Base-by-base conservation (phyloP, 2,113 vertebrate species). In the Seriola quinqueradiata region DNA sequence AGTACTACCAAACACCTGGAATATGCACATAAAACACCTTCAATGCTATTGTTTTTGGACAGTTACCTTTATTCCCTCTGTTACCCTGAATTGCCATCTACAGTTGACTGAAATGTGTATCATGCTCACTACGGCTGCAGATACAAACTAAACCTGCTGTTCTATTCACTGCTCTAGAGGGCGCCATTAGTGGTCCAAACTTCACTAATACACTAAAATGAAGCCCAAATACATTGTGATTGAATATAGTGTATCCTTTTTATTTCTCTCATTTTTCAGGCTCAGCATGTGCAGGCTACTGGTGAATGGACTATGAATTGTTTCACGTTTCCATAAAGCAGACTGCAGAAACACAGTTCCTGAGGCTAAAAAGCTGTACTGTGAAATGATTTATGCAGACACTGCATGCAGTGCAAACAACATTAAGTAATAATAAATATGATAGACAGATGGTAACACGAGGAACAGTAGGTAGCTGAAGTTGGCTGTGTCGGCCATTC, bases 341-440 rank as follows among this genome's bases (percentile, higher is more conserved):
- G 65, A 71, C 61, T 79, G 63, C 61, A 83, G 65, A 64, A 86
- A 32, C 44, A 69, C 61, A 73, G 59, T 46, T 81, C 83, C 36
- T 0, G 52, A 72, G 79, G 79, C 79, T 58, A 58, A 77, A 79
- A 77, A 48, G 19, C 32, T 57, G 9, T 46, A 17, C 60, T 69
- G 60, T 77, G 67, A 52, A 75, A 42, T 82, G 78, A 87, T 75
- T 83, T 65, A 69, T 86, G 72, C 60, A 50, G 73, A 76, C 6
- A 48, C 19, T 57, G 19, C 55, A 63, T 75, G 80, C 64, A 70
- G 74, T 66, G 58, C 54, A 75, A 83, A 82, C 80, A 79, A 48
- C 68, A 57, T 82, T 73, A 70, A 70, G 28, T 60, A 40, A 74
- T 82, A 58, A 28, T 28, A 69, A 75, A 87, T 79, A 44, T 40